Percentiles rank a stretch among this genome's conserved stretches.
Conservation (phyloP, 2,888 invertebrate genomes). For the Nephrotoma guestfalica region DNA sequence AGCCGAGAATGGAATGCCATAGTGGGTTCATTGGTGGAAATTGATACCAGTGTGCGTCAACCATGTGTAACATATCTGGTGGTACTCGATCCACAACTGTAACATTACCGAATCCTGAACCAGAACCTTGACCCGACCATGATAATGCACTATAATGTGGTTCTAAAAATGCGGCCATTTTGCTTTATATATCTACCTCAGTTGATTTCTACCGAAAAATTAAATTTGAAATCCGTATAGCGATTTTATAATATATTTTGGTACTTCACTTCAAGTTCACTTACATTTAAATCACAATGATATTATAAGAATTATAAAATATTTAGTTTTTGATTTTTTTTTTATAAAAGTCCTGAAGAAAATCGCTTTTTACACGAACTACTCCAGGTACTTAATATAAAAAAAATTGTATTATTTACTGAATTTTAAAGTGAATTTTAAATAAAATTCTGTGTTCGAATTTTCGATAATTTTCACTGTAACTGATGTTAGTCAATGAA, state of each 20-base stretch:
- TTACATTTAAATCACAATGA: background rate
- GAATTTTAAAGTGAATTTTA: background rate
- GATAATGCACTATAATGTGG: conserved; percentile 9
- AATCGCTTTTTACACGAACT: conserved; percentile 8
- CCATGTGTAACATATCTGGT: conserved; percentile 51
- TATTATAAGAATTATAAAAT: background rate
- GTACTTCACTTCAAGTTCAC: background rate
- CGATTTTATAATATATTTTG: background rate
- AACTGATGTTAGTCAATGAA: background rate
- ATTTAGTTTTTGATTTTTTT: background rate
- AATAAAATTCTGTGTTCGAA: background rate
- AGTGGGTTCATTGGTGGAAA: conserved; percentile 41
- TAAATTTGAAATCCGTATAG: background rate
- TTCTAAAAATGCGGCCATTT: conserved; percentile 8
- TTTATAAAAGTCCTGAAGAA: conserved; percentile 7
- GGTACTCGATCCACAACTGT: conserved; percentile 55
- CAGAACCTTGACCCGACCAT: background rate
- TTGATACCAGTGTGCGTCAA: conserved; percentile 48
- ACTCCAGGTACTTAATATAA: conserved; percentile 5
- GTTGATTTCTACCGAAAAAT: background rate
- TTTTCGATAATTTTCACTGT: background rate
- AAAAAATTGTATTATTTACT: background rate
- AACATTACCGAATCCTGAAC: conserved; percentile 31
- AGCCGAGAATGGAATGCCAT: conserved; percentile 47
- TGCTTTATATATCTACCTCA: background rate